Percentiles rank a stretch among this genome's conserved stretches.
Evolutionary conservation across 2,113 vertebrate species (phyloP).

Genomic region (Thunnus thynnus): DNA sequence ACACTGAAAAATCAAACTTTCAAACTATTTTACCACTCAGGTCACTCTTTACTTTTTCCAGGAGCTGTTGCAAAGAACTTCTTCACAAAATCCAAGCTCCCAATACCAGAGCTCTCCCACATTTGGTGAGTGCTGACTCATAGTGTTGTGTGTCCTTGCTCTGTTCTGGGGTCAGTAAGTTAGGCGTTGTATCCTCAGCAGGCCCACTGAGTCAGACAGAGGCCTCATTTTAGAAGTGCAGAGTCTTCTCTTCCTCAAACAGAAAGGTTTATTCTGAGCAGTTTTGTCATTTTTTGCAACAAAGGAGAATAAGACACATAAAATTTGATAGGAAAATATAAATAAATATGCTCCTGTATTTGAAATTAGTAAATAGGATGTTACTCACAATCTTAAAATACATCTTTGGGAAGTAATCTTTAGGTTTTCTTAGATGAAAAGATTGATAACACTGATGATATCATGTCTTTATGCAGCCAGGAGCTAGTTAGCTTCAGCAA

Average conservation of each 20-base stretch:
- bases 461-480: no score
- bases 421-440: no score
- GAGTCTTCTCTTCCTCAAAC: neutral
- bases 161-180: conserved; percentile 20
- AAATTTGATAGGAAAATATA: no score
- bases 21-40: neutral
- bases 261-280: no score
- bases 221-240: conserved; percentile 18
- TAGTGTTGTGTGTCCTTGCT: conserved; percentile 21
- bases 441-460: no score
- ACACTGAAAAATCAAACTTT: neutral
- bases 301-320: neutral
- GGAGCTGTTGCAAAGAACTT: conserved; percentile 96
- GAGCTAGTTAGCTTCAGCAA: no score
- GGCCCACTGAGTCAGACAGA: conserved; percentile 24
- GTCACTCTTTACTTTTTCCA: conserved; percentile 68
- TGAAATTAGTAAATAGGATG: no score
- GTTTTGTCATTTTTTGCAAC: neutral
- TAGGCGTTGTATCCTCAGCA: conserved; percentile 14
- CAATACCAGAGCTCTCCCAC: conserved; percentile 96
- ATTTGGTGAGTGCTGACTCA: conserved; percentile 90
- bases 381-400: no score
- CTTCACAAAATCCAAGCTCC: conserved; percentile 98
- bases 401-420: no score
- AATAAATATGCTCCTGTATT: no score